A percentile compares a stretch with the other conserved stretches of the same genome.
These are phyloP conservation scores for Melolontha melolontha DNA, from an alignment of 2,888 invertebrate species.

Conservation along the genomic window DNA sequence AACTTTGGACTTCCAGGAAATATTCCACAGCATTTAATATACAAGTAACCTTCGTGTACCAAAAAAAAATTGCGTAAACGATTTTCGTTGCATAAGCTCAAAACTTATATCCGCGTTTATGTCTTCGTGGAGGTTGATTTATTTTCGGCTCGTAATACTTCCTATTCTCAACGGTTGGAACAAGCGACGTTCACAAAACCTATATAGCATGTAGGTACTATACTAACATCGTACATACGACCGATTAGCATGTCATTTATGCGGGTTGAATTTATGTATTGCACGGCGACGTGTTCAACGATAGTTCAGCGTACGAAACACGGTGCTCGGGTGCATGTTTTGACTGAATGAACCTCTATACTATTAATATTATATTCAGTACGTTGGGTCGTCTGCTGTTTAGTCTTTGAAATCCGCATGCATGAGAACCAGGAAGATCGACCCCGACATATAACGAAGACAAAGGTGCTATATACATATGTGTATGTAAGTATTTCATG, in stretches of 20 bases:
- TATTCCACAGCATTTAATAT: too few species aligned
- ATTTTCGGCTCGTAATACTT: constrained; percentile 14
- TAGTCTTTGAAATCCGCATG: constrained; percentile 25
- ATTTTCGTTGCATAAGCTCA: too few species aligned
- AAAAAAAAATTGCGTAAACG: too few species aligned
- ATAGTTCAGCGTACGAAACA: too few species aligned
- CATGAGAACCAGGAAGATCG: constrained; percentile 40
- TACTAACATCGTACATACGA: not conserved
- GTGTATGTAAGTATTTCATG: too few species aligned
- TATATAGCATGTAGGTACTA: too few species aligned
- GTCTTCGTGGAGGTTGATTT: constrained; percentile 14
- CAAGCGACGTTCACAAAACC: too few species aligned
- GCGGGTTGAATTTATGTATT: constrained; percentile 16
- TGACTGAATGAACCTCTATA: constrained; percentile 12
- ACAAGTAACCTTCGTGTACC: too few species aligned
- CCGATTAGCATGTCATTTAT: constrained; percentile 16
- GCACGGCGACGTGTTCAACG: constrained; percentile 3
- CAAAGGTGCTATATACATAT: too few species aligned
- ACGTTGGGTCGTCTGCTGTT: not conserved
- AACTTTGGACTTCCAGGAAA: too few species aligned
- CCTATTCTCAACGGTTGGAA: not conserved
- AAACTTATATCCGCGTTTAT: constrained; percentile 10
- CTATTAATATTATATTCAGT: constrained; percentile 21
- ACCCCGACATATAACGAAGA: not conserved
- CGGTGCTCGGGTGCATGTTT: constrained; percentile 11